A percentile compares a stretch with the other conserved stretches of the same genome.
phyloP scores from a whole-genome alignment of 2,888 invertebrate species.

The Parasteatoda lunata region DNA sequence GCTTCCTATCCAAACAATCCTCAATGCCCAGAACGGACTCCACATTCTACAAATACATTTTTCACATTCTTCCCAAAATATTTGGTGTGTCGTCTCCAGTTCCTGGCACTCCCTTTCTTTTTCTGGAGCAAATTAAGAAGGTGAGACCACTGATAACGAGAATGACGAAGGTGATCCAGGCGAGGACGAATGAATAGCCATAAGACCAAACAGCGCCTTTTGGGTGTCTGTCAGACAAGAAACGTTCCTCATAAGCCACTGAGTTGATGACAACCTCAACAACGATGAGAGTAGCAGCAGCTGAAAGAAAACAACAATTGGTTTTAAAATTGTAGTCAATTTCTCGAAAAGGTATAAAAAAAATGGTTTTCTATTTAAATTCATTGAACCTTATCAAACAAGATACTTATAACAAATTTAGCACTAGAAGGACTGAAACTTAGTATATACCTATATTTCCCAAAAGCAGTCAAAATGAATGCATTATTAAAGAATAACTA shows the following conservation, averaged over 20 bases:
- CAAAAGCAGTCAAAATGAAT: too few species aligned
- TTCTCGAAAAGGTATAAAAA: too few species aligned
- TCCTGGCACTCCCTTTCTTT: slow-evolving; percentile 85
- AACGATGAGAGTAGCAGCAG: slow-evolving; percentile 85
- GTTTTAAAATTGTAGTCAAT: too few species aligned
- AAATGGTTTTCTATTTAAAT: too few species aligned
- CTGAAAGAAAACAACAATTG: slow-evolving; percentile 75
- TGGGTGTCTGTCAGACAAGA: slow-evolving; percentile 82
- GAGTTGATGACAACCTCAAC: slow-evolving; percentile 86
- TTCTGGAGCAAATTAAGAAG: slow-evolving; percentile 87
- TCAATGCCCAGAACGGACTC: too few species aligned
- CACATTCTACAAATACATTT: too few species aligned
- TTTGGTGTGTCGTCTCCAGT: slow-evolving; percentile 86
- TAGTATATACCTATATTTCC: too few species aligned
- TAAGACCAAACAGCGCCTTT: slow-evolving; percentile 80
- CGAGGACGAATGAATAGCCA: slow-evolving; percentile 77
- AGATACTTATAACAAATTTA: too few species aligned
- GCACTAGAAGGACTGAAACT: too few species aligned
- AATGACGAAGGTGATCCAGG: slow-evolving; percentile 85
- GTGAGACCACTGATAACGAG: slow-evolving; percentile 82
- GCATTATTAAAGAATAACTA: too few species aligned
- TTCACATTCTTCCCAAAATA: slow-evolving; percentile 78
- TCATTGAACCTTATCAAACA: too few species aligned
- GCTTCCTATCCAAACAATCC: too few species aligned
- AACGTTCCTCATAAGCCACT: slow-evolving; percentile 82